Base-by-base conservation (phyloP, 2,113 vertebrate genomes). In the Mus spicilegus region DNA sequence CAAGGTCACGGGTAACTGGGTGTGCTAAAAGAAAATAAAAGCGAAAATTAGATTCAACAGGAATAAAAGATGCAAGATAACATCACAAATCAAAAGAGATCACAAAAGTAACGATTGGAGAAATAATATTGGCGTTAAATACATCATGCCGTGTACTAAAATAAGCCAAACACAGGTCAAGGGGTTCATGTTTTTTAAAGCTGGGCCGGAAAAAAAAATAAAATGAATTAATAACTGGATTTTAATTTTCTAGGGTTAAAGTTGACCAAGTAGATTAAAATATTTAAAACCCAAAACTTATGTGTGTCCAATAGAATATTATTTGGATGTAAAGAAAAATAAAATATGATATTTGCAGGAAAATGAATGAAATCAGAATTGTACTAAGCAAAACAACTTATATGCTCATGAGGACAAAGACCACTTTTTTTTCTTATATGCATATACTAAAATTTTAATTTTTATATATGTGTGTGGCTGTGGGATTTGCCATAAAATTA, bases 11-110 rank as follows among this genome's bases (percentile, higher is more conserved):
- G 58, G 33, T 54, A 90, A 2, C 67, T 87, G 19, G 42, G 28
- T 19, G 63, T 90, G 63, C 69, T 81, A 87, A 91, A 96, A 94
- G 82, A 90, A 95, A 87, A 78, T 7, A 51, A 95, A 96, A 77
- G 69, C 56, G 80, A 92, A 96, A 69, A 80, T 97, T 93, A 97
- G 87, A 94, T 84, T 96, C 24, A 61, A 10, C 7, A 65, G 73
- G 28, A 81, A 92, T 39, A 42, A 95, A 95, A 58, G 17, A 63
- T 30, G 76, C 46, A 84, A 93, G 30, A 93, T 1, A 92, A 9
- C 2, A 81, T 88, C 46, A 94, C 56, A 97, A 84, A 84, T 87
- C 63, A 94, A 56, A 67, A 89, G 39, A 77, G 22, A 3, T 70
- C 11, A 69, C 26, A 86, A 80, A 96, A 89, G 51, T 36, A 95